Evolutionary conservation across 2,888 invertebrate genomes (phyloP).

Genomic region (Tenthredo mesomela): DNA sequence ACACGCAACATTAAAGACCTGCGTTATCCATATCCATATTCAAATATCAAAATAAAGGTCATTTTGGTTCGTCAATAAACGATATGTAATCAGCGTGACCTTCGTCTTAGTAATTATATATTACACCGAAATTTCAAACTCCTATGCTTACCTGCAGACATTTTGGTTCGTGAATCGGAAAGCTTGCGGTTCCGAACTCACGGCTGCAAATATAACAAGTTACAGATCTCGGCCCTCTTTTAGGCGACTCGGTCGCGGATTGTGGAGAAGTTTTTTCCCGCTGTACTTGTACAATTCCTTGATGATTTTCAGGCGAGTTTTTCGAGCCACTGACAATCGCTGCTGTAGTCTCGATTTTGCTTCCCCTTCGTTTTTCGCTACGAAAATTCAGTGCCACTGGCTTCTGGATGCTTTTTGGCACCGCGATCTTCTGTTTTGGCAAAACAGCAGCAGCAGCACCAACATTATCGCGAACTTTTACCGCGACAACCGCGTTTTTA

Average conservation of each 20-base stretch:
- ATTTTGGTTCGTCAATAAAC: not conserved
- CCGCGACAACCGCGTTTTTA: conserved; percentile 62
- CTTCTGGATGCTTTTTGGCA: conserved; percentile 79
- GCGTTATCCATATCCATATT: not conserved
- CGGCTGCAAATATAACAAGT: conserved; percentile 84
- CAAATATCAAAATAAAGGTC: not conserved
- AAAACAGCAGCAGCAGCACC: conserved; percentile 59
- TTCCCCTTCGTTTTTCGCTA: conserved; percentile 66
- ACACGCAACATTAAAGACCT: not conserved
- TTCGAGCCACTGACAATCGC: not conserved
- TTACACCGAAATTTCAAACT: not conserved
- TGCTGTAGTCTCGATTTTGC: not conserved
- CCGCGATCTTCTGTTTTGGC: conserved; percentile 57
- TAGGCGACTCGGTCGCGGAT: conserved; percentile 38
- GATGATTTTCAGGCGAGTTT: conserved; percentile 39
- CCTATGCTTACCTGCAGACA: conserved; percentile 81
- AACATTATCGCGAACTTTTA: conserved; percentile 63
- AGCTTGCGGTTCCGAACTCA: conserved; percentile 84
- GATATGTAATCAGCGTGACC: not conserved
- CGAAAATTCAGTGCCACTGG: conserved; percentile 79
- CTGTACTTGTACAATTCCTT: not conserved
- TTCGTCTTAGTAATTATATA: not conserved
- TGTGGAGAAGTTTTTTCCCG: not conserved
- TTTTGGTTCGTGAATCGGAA: conserved; percentile 84
- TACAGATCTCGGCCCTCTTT: conserved; percentile 72